A percentile compares a stretch with the other conserved stretches of the same genome.
Conservation (phyloP, 2,113 vertebrate species). For the Petrocephalus microphthalmus region DNA sequence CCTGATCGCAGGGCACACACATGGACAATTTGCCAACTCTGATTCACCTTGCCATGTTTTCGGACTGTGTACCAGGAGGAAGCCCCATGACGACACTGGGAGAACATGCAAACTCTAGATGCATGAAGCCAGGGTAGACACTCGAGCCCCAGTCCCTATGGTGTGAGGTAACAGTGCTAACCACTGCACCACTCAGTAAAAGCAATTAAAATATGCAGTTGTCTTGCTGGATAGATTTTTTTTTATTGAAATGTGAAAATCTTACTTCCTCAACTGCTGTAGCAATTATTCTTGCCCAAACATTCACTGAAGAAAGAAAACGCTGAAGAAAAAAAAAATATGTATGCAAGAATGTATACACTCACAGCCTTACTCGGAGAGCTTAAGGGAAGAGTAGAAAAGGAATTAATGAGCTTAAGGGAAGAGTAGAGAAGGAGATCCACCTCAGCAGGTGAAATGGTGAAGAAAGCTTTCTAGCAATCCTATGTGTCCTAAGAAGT, state of each 20-base stretch:
- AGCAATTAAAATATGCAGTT: background rate
- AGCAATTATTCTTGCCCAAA: background rate
- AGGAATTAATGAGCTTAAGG: background rate
- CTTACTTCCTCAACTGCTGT: background rate
- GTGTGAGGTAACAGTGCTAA: background rate
- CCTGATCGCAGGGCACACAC: background rate
- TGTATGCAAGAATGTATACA: background rate
- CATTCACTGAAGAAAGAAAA: background rate
- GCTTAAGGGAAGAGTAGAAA: background rate
- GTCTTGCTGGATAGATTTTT: background rate
- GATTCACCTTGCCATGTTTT: background rate
- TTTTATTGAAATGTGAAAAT: background rate
- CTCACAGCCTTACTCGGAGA: background rate
- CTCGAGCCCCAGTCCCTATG: background rate
- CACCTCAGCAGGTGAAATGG: background rate
- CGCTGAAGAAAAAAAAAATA: background rate
- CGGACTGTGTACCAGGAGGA: background rate
- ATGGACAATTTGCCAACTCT: background rate
- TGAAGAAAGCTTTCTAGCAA: background rate
- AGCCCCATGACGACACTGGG: background rate
- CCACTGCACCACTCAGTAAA: background rate
- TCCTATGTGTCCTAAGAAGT: background rate
- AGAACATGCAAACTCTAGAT: background rate
- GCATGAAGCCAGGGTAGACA: background rate
- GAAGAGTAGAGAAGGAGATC: background rate